Evolutionary conservation across 2,888 invertebrate species (phyloP).

Genomic region (Ariolimax columbianus): DNA sequence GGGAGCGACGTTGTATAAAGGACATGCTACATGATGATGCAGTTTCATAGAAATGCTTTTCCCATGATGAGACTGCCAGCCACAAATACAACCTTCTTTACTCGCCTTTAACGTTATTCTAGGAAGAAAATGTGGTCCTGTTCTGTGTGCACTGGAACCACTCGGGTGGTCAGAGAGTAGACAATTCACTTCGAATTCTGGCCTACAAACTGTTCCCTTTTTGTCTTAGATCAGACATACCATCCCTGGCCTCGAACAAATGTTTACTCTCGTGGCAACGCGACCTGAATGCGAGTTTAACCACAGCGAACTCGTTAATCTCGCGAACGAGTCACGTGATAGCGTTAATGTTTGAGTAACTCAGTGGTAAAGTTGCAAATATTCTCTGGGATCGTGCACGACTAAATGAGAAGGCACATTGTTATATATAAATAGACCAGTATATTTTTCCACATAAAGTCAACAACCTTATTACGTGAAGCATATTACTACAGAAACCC

Average conservation of each 20-base stretch:
- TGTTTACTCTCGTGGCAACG: constrained; percentile 19
- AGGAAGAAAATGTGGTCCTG: too few species aligned
- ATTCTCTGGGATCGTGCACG: neutral
- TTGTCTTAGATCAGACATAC: neutral
- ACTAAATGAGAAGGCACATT: neutral
- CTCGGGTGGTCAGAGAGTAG: too few species aligned
- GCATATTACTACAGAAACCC: too few species aligned
- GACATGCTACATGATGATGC: too few species aligned
- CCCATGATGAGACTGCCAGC: too few species aligned
- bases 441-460: too few species aligned
- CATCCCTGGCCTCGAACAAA: neutral
- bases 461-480: too few species aligned
- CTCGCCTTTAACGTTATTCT: too few species aligned
- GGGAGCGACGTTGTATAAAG: too few species aligned
- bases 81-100: too few species aligned
- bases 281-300: neutral
- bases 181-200: neutral
- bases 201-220: neutral
- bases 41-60: too few species aligned
- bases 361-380: neutral
- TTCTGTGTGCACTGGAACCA: too few species aligned
- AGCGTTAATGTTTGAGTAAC: neutral
- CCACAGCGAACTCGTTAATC: neutral
- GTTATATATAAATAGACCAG: neutral
- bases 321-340: neutral